Evolutionary conservation across 2,888 invertebrate genomes (phyloP).

Genomic region (Aphidius colemani): DNA sequence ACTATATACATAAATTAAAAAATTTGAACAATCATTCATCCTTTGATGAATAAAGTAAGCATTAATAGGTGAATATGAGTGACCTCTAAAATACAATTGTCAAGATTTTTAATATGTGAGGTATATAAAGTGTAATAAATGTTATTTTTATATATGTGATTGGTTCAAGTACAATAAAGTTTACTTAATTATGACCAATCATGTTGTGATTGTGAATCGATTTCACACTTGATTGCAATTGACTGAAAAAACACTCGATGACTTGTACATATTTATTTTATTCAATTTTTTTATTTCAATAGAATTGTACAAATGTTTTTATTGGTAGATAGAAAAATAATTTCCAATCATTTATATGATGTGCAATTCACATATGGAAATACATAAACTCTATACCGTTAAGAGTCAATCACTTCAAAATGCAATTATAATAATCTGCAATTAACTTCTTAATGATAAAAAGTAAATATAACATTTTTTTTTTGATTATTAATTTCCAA

Average conservation of each 20-base stretch:
- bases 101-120: conserved; percentile 16
- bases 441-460: no score
- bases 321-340: no score
- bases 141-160: not conserved
- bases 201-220: conserved; percentile 49
- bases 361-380: no score
- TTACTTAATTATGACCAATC: conserved; percentile 56
- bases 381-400: no score
- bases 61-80: not conserved
- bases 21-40: not conserved
- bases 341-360: no score
- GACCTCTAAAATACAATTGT: conserved; percentile 1
- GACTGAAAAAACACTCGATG: conserved; percentile 30
- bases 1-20: not conserved
- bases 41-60: not conserved
- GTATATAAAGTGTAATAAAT: conserved; percentile 3
- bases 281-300: no score
- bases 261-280: conserved; percentile 12
- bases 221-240: conserved; percentile 41
- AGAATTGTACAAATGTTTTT: no score
- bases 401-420: no score
- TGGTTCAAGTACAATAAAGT: conserved; percentile 42
- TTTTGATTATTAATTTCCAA: no score
- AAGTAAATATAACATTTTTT: no score
- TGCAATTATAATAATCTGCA: no score